Evolutionary conservation across 2,888 invertebrate genomes (phyloP).

Genomic region (Eumacrocentrus americanus): DNA sequence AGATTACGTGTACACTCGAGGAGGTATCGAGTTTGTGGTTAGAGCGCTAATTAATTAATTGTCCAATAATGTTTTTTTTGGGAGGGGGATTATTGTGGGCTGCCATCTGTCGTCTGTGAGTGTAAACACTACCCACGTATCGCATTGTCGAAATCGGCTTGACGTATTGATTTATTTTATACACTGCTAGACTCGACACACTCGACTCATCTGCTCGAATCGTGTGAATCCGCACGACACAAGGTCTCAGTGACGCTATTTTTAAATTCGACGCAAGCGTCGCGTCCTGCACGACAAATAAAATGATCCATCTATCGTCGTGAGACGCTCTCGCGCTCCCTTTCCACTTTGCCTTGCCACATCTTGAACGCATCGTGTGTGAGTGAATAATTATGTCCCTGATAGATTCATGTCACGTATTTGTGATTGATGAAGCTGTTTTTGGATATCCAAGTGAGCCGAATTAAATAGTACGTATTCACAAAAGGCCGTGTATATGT

Average conservation of each 20-base stretch:
- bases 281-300: neutral
- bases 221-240: constrained; percentile 24
- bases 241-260: constrained; percentile 23
- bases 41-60: neutral
- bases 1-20: neutral
- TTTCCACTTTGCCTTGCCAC: no score
- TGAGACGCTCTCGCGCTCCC: neutral
- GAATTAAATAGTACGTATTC: constrained; percentile 1
- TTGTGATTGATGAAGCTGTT: constrained; percentile 10
- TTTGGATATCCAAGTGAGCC: neutral
- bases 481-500: neutral
- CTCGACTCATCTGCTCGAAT: constrained; percentile 19
- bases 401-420: constrained; percentile 12
- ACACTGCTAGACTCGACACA: constrained; percentile 2
- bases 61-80: neutral
- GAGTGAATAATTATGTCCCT: neutral
- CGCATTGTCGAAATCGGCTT: neutral
- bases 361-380: neutral
- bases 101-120: constrained; percentile 1
- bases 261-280: constrained; percentile 26
- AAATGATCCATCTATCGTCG: constrained; percentile 8
- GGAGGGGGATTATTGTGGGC: neutral
- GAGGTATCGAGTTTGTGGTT: no score
- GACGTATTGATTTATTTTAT: constrained; percentile 17
- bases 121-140: neutral